Base-by-base conservation (phyloP, 2,888 invertebrate species). In the Autographa gamma region DNA sequence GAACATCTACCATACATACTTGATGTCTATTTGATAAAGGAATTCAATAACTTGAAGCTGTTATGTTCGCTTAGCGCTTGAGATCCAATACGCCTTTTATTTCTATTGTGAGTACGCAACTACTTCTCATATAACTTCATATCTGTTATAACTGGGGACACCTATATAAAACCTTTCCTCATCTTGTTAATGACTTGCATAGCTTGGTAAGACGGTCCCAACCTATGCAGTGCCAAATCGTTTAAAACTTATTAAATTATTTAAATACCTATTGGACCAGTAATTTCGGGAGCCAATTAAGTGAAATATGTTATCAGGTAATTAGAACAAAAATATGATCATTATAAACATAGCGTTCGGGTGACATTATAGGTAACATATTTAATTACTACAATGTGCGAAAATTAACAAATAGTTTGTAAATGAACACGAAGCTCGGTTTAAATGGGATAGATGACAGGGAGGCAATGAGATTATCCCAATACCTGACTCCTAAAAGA, bases 41-140 rank as follows among this genome's bases (percentile, higher is more conserved):
- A 81, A 81, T 81, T 75, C 81, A 79, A 81, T 81, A 81, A 79
- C 71, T 81, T 68, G 74, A 63, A 74, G 65, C 65, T 60, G 72
- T 64, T 58, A 76, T 54, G 67, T 60, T 74, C 63, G 68, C 71
- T 79, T 65, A 64, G 63, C 71, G 69, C 61, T 65, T 54, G 63
- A 72, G 31, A 79, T 81, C 70, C 70, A 81, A 81, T 79, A 79
- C 66, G 71, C 60, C 63, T 73, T 79, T 70, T 72, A 79, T 79
- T 76, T 77, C 19, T 75, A 65, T 71, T 70, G 62, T 62, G 63
- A 73, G 64, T 58, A 58, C 43, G 8, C 52, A 63, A n/a, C 62
- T 34, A 61, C 38, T 13, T 62, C 52, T 58, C 25, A 69, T 69
- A 69, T 66, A 62, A 38, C 60, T 41, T 67, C 66, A 56, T 56